Evolutionary conservation across 2,113 vertebrate species (phyloP).

Genomic region (Poicephalus meyeri): DNA sequence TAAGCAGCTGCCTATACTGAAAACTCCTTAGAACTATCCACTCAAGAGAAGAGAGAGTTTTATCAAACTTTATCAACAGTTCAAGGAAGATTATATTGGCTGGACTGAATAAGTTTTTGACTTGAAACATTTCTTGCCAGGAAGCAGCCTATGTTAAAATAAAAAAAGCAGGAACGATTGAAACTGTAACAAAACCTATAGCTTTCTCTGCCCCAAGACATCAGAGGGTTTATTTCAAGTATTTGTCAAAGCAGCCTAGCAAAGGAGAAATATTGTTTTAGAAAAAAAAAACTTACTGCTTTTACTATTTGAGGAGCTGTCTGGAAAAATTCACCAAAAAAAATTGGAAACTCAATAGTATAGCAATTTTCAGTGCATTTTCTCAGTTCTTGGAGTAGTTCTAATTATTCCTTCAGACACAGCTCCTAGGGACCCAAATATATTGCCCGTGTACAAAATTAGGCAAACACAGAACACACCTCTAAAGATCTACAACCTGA

Average conservation of each 20-base stretch:
- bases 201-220: neutral
- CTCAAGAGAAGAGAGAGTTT: neutral
- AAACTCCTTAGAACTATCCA: neutral
- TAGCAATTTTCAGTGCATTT: slow-evolving; percentile 9
- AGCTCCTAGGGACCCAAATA: slow-evolving; percentile 10
- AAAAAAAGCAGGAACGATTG: neutral
- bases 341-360: slow-evolving; percentile 10
- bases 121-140: neutral
- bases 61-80: neutral
- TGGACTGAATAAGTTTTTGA: neutral
- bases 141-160: neutral
- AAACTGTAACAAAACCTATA: neutral
- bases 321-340: slow-evolving; percentile 32
- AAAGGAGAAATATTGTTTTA: neutral
- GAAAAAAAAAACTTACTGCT: neutral
- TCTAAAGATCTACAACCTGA: slow-evolving; percentile 47
- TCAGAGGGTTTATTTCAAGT: neutral
- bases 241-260: neutral
- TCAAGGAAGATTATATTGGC: neutral
- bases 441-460: neutral
- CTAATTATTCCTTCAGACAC: slow-evolving; percentile 22
- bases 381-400: neutral
- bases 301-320: slow-evolving; percentile 1
- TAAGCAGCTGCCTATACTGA: neutral
- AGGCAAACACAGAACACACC: neutral